Conservation (phyloP, 2,888 invertebrate genomes). For the Pseudococcus longispinus region DNA sequence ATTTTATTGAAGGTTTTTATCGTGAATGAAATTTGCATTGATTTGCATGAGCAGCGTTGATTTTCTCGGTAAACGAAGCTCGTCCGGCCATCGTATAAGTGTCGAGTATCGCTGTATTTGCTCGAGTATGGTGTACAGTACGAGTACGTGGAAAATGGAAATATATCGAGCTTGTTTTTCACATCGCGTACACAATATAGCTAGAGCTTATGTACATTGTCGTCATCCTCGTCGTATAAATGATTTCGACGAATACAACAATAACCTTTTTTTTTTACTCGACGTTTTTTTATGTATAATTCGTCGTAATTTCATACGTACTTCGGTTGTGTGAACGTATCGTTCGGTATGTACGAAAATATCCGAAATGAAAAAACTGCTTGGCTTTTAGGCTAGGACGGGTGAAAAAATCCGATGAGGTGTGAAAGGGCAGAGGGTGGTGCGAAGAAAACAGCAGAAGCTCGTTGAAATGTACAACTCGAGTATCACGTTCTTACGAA, state of each 20-base stretch:
- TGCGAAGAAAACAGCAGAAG: not conserved
- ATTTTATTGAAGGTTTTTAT: not conserved
- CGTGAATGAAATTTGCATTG: not conserved
- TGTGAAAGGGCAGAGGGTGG: too few relatives aligned
- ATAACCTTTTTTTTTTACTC: not conserved
- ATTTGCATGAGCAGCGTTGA: not conserved
- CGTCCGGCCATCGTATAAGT: not conserved
- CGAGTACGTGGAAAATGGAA: not conserved
- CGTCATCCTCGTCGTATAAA: not conserved
- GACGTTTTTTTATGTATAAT: not conserved
- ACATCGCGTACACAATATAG: not conserved
- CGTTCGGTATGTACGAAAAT: too few relatives aligned
- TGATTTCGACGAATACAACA: not conserved
- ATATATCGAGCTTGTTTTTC: not conserved
- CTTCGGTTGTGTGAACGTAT: not conserved
- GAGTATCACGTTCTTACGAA: slow-evolving; percentile 21
- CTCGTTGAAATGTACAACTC: slow-evolving; percentile 35
- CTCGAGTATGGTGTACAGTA: not conserved
- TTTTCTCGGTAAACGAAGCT: slow-evolving; percentile 2
- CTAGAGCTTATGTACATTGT: not conserved
- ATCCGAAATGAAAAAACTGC: too few relatives aligned
- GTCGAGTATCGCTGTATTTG: not conserved
- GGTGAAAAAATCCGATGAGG: not conserved
- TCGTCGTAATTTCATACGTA: not conserved
- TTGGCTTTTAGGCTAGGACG: too few relatives aligned